Evolutionary conservation across 2,113 vertebrate genomes (phyloP), one percentile per base, ranked within the genome.

Genomic region (Gymnogyps californianus): DNA sequence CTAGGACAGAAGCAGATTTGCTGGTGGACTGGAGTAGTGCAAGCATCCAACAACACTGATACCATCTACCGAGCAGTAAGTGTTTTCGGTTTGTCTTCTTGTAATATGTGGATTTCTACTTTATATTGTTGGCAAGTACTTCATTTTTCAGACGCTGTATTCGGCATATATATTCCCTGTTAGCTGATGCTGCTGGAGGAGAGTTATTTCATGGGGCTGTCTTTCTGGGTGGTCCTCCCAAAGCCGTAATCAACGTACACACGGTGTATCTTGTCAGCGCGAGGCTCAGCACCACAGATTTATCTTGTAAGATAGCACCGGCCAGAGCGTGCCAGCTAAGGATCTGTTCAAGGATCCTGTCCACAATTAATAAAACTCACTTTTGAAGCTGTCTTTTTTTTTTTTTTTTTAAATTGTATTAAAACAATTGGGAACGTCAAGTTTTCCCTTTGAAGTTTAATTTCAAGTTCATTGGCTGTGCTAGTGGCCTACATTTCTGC

Each of bases 191-290:
- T 93, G 66, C 78, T 18, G 42, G 34, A 76, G 92, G 64, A 93
- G 66, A 74, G 69, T 47, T 85, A 34, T 78, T 88, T 46, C 13
- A 0, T 16, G 18, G 71, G 54, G 8, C 11, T 93, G 44, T 44
- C 69, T 42, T 51, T 67, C 94, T 94, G 97, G 97, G 96, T 97
- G 97, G 96, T 98, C 96, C 65, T 93, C 47, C 75, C 59, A 19
- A 62, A 42, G 72, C 81, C 0, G 3, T 69, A 49, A 65, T 82
- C 83, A 32, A 0, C 1, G 6, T 47, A 4, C 0, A 0, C n/a
- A 12, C 2, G 1, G 79, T 0, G 2, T 47, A 70, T 82, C 79
- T 94, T 85, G 96, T 94, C 94, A 91, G 80, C 6, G 1, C 7
- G 7, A 64, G 82, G 82, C 82, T 95, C 85, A 54, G 61, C 0